Percentiles rank a stretch among this genome's conserved stretches.
Evolutionary conservation across 2,113 vertebrate genomes (phyloP).

Genomic region (Otus sunia): DNA sequence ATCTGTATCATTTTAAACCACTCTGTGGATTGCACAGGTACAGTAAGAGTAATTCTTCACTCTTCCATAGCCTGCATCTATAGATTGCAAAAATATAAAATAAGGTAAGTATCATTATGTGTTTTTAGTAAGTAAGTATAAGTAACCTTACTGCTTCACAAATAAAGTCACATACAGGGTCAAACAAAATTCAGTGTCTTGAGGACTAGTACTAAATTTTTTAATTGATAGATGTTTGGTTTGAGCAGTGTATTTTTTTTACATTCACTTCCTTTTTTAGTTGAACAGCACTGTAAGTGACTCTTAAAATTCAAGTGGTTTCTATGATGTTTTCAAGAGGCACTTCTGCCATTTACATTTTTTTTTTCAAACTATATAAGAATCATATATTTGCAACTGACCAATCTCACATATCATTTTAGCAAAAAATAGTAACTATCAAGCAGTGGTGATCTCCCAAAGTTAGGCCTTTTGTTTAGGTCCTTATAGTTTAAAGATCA

Average conservation of each 20-base stretch:
- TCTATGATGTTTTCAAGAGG: not conserved
- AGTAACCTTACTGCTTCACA: not conserved
- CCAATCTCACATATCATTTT: not conserved
- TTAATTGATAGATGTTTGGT: not conserved
- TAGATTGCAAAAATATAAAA: not conserved
- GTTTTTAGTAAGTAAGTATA: not conserved
- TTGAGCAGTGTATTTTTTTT: not conserved
- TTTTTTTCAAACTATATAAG: not conserved
- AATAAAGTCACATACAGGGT: not conserved
- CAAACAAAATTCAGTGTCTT: not conserved
- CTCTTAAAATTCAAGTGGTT: slow-evolving; percentile 11
- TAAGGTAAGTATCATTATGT: not conserved
- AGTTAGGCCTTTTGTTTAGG: not conserved
- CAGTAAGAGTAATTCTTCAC: not conserved
- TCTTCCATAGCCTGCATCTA: not conserved
- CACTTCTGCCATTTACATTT: not conserved
- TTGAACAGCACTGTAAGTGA: not conserved
- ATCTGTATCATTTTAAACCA: not conserved
- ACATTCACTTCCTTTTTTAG: not conserved
- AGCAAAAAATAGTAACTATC: not conserved
- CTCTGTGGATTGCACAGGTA: not conserved
- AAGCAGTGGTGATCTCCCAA: not conserved
- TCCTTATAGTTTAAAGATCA: not conserved
- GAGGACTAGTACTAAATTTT: not conserved
- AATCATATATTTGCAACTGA: not conserved